These are phyloP conservation scores for Drosophila koepferae DNA, from an alignment of 2,888 invertebrate genomes.

Conservation along the genomic window DNA sequence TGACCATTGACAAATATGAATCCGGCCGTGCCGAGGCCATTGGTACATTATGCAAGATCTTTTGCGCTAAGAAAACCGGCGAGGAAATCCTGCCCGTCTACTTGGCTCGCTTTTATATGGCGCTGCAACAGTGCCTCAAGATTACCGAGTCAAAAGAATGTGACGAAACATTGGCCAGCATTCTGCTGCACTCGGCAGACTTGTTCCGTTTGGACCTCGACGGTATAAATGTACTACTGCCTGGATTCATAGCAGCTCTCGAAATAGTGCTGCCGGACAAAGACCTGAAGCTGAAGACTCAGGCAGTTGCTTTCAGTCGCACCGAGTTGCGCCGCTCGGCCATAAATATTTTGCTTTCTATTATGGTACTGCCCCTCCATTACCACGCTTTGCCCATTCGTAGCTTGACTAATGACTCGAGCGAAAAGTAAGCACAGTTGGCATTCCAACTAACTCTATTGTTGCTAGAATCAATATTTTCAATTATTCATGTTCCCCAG, in stretches of 20 bases:
- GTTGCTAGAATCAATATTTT: neutral
- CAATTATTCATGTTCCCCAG: conserved; percentile 52
- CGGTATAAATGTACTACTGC: conserved; percentile 96
- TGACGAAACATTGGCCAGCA: conserved; percentile 93
- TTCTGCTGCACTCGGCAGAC: conserved; percentile 94
- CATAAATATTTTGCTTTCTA: conserved; percentile 95
- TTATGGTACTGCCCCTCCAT: conserved; percentile 96
- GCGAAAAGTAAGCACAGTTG: conserved; percentile 84
- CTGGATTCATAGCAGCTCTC: conserved; percentile 94
- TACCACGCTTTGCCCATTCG: conserved; percentile 92
- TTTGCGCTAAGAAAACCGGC: conserved; percentile 97
- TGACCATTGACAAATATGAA: conserved; percentile 92
- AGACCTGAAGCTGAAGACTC: conserved; percentile 91
- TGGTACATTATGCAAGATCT: conserved; percentile 97
- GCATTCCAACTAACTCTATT: conserved; percentile 1
- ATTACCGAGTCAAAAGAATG: conserved; percentile 89
- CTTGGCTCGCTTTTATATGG: conserved; percentile 96
- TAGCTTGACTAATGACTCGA: conserved; percentile 88
- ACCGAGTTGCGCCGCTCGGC: conserved; percentile 95
- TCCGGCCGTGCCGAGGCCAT: conserved; percentile 97
- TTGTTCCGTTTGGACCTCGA: conserved; percentile 96
- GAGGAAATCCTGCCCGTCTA: conserved; percentile 95
- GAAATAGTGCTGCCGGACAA: conserved; percentile 96
- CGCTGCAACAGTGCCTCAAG: conserved; percentile 94
- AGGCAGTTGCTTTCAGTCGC: conserved; percentile 87